phyloP scores from a whole-genome alignment of 2,797 vertebrate genomes.

The Threskiornis aethiopicus region DNA sequence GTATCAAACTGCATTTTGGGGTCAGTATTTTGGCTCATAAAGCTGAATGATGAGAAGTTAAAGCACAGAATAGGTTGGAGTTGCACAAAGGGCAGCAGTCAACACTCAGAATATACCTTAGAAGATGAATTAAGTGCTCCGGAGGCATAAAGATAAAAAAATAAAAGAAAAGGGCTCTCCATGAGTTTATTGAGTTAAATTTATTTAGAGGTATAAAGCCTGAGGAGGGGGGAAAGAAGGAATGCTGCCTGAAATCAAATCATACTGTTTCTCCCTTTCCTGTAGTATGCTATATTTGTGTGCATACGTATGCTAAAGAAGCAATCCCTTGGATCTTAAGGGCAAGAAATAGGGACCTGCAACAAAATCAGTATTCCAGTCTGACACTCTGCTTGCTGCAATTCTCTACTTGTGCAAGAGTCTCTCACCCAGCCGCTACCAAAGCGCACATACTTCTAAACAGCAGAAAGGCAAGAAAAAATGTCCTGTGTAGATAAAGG shows the following conservation, averaged over 20 bases:
- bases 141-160: background rate
- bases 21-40: background rate
- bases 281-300: background rate
- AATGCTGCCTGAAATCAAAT: slow-evolving; percentile 20
- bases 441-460: background rate
- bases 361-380: slow-evolving; percentile 45
- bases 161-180: background rate
- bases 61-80: background rate
- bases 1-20: background rate
- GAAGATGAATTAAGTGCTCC: slow-evolving; percentile 14
- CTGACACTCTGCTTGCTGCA: slow-evolving; percentile 20
- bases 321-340: slow-evolving; percentile 24
- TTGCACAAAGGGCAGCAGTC: slow-evolving; percentile 24
- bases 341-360: slow-evolving; percentile 51
- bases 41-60: background rate
- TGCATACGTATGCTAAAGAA: background rate
- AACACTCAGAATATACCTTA: slow-evolving; percentile 29
- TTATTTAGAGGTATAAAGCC: background rate
- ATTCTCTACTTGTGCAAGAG: slow-evolving; percentile 6
- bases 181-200: background rate
- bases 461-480: slow-evolving; percentile 61
- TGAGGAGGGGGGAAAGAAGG: background rate
- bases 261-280: background rate
- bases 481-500: slow-evolving; percentile 59
- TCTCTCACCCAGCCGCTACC: slow-evolving; percentile 36